A percentile compares a stretch with the other conserved stretches of the same genome.
phyloP scores from a whole-genome alignment of 53 echinoderm and acorn worm species.

The Luidia sarsii region DNA sequence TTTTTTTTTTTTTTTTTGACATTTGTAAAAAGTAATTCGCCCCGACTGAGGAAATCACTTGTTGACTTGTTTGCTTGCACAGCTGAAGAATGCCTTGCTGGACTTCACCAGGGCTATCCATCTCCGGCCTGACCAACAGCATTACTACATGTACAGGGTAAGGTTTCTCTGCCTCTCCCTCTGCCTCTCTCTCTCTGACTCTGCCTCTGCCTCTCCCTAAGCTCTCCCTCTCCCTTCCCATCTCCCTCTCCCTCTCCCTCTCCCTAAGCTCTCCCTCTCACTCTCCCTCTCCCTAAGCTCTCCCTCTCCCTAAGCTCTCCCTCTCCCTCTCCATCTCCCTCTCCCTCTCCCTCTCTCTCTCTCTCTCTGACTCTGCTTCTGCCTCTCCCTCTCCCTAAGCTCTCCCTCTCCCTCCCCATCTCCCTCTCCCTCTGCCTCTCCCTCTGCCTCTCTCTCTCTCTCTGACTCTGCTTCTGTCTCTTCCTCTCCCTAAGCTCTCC shows the following conservation, averaged over 20 bases:
- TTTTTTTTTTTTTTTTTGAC: background rate
- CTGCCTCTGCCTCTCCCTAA: background rate
- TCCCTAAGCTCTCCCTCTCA: background rate
- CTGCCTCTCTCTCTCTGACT: too few relatives aligned
- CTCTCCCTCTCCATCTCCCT: background rate
- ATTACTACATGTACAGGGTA: conserved; percentile 96
- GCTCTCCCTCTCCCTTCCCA: background rate
- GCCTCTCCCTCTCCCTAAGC: too few relatives aligned
- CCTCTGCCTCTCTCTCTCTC: background rate
- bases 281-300: background rate
- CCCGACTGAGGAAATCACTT: background rate
- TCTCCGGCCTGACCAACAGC: conserved; percentile 90
- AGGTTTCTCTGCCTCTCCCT: background rate
- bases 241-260: background rate
- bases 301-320: too few relatives aligned
- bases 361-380: background rate
- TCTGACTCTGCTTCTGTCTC: too few relatives aligned
- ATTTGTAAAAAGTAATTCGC: too few relatives aligned
- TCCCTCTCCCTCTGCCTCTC: background rate
- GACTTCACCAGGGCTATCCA: conserved; percentile 98
- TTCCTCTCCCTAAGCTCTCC: background rate
- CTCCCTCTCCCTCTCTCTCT: background rate
- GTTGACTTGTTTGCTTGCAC: conserved; percentile 1
- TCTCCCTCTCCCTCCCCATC: too few relatives aligned
- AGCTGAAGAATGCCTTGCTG: conserved; percentile 88